A percentile compares a stretch with the other conserved stretches of the same genome.
Conservation (phyloP, 1,140 invertebrate species). For the Diachasma alloeum region DNA sequence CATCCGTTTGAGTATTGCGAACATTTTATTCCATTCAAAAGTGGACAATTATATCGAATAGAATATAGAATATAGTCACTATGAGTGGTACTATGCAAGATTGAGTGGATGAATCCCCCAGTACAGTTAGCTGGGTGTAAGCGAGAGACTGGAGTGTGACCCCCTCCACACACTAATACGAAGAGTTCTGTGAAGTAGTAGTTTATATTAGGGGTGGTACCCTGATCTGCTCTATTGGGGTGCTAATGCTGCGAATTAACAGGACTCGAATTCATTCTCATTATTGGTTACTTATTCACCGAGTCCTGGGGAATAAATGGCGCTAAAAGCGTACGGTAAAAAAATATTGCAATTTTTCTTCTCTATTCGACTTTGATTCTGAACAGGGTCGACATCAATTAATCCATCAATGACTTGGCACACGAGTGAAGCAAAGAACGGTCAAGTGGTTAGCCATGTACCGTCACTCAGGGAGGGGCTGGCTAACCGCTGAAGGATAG, state of each 20-base stretch:
- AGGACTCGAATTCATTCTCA: conserved; percentile 16
- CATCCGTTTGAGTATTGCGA: too few relatives aligned
- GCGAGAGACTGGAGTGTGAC: neutral
- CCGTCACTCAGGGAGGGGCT: conserved; percentile 58
- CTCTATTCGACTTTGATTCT: conserved; percentile 12
- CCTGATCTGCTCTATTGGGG: conserved; percentile 53
- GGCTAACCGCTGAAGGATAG: conserved; percentile 52
- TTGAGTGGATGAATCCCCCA: neutral
- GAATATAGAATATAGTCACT: too few relatives aligned
- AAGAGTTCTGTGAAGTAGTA: conserved; percentile 44
- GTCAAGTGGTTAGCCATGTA: conserved; percentile 67
- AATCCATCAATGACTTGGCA: conserved; percentile 61
- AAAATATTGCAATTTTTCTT: neutral
- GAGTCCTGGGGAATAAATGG: neutral
- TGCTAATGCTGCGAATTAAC: conserved; percentile 62
- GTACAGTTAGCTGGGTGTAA: too few relatives aligned
- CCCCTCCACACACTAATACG: conserved; percentile 13
- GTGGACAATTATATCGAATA: too few relatives aligned
- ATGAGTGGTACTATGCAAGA: conserved; percentile 32
- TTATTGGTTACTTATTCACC: neutral
- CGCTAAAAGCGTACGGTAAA: too few relatives aligned
- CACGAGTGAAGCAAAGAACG: conserved; percentile 45
- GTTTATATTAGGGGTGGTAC: conserved; percentile 45
- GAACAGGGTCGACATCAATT: conserved; percentile 44
- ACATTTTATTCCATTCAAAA: too few relatives aligned